A percentile compares a stretch with the other conserved stretches of the same genome.
Conservation (phyloP, 2,888 invertebrate genomes). For the Homarus gammarus region DNA sequence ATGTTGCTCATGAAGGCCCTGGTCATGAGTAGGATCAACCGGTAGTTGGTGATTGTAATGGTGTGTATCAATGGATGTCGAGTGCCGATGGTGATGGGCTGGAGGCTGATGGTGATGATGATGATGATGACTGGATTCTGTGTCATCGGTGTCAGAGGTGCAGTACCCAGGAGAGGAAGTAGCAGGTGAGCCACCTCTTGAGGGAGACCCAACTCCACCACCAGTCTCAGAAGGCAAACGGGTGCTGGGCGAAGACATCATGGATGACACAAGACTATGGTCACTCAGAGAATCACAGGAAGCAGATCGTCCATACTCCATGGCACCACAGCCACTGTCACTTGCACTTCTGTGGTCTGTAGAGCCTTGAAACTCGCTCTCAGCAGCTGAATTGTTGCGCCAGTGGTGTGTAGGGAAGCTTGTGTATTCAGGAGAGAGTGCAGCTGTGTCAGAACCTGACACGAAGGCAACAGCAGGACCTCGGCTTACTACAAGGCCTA, state of each 20-base stretch:
- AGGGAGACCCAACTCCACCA: constrained; percentile 36
- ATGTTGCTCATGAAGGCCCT: background rate
- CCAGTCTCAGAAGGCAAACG: constrained; percentile 52
- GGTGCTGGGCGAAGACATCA: constrained; percentile 58
- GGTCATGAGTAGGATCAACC: background rate
- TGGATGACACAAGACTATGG: constrained; percentile 67
- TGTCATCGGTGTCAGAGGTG: constrained; percentile 65
- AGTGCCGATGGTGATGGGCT: background rate
- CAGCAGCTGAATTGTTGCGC: constrained; percentile 39
- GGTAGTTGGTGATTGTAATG: background rate
- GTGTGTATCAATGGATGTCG: background rate
- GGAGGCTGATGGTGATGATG: constrained; percentile 25
- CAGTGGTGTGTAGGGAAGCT: constrained; percentile 34
- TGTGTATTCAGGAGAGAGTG: constrained; percentile 40
- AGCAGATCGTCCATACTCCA: constrained; percentile 60
- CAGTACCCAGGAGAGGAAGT: constrained; percentile 69
- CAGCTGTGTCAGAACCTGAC: constrained; percentile 1
- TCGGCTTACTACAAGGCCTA: constrained; percentile 59
- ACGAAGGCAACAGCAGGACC: constrained; percentile 36
- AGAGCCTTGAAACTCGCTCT: constrained; percentile 32
- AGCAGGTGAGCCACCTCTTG: constrained; percentile 52
- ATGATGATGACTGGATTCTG: constrained; percentile 32
- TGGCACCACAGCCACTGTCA: constrained; percentile 41
- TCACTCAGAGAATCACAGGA: constrained; percentile 71
- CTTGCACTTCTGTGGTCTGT: constrained; percentile 28